A percentile compares a stretch with the other conserved stretches of the same genome.
Evolutionary conservation across 2,888 invertebrate genomes (phyloP).

Genomic region (Metacarcinus magister): DNA sequence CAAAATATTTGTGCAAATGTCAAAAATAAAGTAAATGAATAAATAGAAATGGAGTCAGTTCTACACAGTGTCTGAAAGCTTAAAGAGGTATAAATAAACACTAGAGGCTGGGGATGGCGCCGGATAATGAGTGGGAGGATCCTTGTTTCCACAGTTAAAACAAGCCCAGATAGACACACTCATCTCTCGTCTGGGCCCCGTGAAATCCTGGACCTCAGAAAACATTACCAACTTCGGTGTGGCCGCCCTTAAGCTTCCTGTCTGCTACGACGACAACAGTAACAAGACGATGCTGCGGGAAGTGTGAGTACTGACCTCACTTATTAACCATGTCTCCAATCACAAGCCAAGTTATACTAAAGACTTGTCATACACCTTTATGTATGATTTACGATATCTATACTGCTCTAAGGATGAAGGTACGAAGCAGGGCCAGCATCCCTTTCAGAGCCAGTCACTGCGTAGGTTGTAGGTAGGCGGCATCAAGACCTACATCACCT

Average conservation of each 20-base stretch:
- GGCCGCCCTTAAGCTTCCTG: neutral
- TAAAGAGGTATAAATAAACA: no score
- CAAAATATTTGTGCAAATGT: no score
- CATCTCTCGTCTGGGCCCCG: neutral
- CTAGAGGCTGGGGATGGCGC: neutral
- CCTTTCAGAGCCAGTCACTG: neutral
- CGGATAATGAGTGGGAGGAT: neutral
- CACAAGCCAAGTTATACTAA: neutral
- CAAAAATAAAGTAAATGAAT: no score
- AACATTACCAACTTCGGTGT: neutral
- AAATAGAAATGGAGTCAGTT: neutral
- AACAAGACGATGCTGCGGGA: neutral
- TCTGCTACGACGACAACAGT: neutral
- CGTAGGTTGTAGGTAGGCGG: no score
- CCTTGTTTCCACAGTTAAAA: neutral
- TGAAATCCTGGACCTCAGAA: neutral
- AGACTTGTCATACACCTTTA: neutral
- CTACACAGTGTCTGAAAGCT: no score
- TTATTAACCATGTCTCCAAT: neutral
- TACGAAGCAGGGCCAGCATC: neutral
- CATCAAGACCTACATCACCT: neutral
- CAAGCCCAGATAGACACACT: neutral
- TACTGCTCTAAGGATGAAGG: neutral
- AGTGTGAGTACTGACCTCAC: neutral
- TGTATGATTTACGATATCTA: neutral